Conservation (phyloP, 2,888 invertebrate species). For the Linnaemya vulpina region DNA sequence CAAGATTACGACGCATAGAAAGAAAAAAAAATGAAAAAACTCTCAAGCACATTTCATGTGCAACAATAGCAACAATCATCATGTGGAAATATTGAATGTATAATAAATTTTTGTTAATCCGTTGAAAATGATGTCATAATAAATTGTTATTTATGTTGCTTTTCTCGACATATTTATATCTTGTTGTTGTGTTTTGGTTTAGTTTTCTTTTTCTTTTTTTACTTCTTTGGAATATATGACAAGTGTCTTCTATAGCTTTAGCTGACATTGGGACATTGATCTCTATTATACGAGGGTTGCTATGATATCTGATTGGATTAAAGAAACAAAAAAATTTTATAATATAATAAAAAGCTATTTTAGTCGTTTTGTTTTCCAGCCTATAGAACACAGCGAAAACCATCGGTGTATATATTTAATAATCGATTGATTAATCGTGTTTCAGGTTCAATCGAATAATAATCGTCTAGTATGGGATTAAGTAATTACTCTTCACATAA, state of each 20-base stretch:
- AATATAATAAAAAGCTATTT: no score
- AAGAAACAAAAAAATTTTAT: neutral
- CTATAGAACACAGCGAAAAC: no score
- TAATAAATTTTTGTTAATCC: constrained; percentile 70
- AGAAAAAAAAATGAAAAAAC: neutral
- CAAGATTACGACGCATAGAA: constrained; percentile 20
- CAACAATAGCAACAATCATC: constrained; percentile 6
- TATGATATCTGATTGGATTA: neutral
- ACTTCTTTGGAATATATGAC: constrained; percentile 50
- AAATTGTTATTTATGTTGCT: constrained; percentile 69
- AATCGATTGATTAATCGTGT: no score
- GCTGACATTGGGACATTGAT: constrained; percentile 52
- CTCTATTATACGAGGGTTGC: constrained; percentile 1
- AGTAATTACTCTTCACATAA: no score
- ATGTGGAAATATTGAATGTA: constrained; percentile 56
- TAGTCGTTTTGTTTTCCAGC: no score
- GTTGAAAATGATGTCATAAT: constrained; percentile 69
- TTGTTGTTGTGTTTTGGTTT: constrained; percentile 21
- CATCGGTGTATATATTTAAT: no score
- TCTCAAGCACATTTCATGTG: constrained; percentile 21
- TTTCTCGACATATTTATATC: constrained; percentile 38
- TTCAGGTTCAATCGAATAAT: no score
- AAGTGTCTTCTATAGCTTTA: constrained; percentile 49
- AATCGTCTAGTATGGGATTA: no score
- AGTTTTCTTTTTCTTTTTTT: neutral